Percentiles rank a stretch among this genome's conserved stretches.
These are phyloP conservation scores for Watsonalla cultraria DNA, from an alignment of 2,888 invertebrate genomes.

Conservation along the genomic window DNA sequence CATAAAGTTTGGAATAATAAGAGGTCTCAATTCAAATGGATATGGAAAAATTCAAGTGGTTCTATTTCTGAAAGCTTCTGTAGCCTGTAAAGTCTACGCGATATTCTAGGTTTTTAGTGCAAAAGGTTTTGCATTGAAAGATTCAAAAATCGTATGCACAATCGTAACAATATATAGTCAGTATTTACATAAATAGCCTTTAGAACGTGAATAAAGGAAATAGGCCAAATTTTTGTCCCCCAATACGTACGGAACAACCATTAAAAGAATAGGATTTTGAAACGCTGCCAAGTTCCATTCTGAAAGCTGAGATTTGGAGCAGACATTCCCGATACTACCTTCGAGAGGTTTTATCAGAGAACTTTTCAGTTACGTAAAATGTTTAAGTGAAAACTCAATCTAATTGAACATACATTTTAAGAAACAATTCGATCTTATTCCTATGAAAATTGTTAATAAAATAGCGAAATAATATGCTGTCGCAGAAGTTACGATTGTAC, in stretches of 20 bases:
- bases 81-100: too few species aligned
- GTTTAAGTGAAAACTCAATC: neutral
- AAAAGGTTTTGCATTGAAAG: too few species aligned
- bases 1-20: too few species aligned
- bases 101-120: too few species aligned
- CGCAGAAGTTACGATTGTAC: too few species aligned
- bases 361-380: neutral
- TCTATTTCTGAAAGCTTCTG: too few species aligned
- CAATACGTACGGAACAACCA: neutral
- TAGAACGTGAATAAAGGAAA: neutral
- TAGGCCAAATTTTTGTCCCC: constrained; percentile 11
- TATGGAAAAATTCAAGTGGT: too few species aligned
- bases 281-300: constrained; percentile 1
- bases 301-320: constrained; percentile 1
- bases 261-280: neutral
- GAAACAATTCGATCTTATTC: too few species aligned
- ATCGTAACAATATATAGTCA: neutral
- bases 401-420: neutral
- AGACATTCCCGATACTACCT: neutral
- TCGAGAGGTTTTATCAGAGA: neutral
- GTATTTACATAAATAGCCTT: neutral
- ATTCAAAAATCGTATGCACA: too few species aligned
- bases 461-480: too few species aligned
- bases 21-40: too few species aligned
- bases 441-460: too few species aligned